Evolutionary conservation across 2,888 invertebrate species (phyloP), one percentile per base, ranked within the genome.

Genomic region (Tetrapedia diversipes): DNA sequence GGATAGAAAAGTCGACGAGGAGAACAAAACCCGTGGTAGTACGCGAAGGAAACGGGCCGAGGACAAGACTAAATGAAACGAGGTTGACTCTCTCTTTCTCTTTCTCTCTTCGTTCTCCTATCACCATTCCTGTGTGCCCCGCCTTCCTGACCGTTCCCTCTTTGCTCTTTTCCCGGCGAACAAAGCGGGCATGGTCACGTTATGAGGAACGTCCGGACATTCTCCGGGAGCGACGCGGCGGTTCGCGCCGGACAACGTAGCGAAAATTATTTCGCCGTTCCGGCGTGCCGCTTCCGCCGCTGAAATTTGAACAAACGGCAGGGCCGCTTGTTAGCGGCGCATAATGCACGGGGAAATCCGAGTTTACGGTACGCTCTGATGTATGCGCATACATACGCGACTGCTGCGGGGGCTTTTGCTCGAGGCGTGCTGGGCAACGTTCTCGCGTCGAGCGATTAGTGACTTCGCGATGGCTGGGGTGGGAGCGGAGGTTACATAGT

Each of bases 31-130:
- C 43, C 41, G 47, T 67, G 56, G n/a, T n/a, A n/a, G n/a, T n/a
- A n/a, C 67, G 59, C 74, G 63, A 69, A 74, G 68, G 66, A 63
- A 79, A 67, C 68, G 73, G 76, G 77, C 67, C 79, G 83, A 77
- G 80, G 80, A 83, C 76, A 74, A 77, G 78, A 74, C 79, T 73
- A 79, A 85, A 84, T 75, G 82, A 84, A 79, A 81, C 79, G 79
- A 78, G 69, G 74, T 83, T 79, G 83, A 75, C 77, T 76, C 69
- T 32, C 29, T n/a, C n/a, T n/a, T n/a, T n/a, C n/a, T n/a, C n/a
- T n/a, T n/a, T n/a, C n/a, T n/a, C n/a, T n/a, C n/a, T n/a, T n/a
- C n/a, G n/a, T n/a, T n/a, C n/a, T n/a, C n/a, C n/a, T n/a, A n/a
- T n/a, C n/a, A n/a, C 51, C 56, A 32, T 22, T 49, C 39, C 61